phyloP scores from a whole-genome alignment of 2,797 vertebrate genomes.

The Sciurus carolinensis region DNA sequence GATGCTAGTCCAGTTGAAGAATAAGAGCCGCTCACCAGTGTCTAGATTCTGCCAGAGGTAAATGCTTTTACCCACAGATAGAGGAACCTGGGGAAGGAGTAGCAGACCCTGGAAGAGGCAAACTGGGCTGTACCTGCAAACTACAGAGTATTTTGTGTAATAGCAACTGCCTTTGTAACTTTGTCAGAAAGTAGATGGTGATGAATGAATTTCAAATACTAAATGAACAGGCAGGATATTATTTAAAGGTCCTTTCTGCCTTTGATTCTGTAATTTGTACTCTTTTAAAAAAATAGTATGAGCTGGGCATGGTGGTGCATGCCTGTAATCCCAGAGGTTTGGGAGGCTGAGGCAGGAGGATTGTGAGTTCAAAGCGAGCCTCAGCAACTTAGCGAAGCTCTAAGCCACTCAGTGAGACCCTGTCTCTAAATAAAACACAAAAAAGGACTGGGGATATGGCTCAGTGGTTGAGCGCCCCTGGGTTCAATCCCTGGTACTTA shows the following conservation, averaged over 20 bases:
- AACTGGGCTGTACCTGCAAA: not conserved
- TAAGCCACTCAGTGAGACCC: no score
- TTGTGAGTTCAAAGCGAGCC: no score
- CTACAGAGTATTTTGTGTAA: not conserved
- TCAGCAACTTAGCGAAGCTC: no score
- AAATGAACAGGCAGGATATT: not conserved
- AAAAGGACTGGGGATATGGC: no score
- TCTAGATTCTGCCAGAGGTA: not conserved
- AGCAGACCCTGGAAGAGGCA: not conserved
- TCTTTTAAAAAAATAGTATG: not conserved
- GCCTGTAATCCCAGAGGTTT: no score
- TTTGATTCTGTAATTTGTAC: slow-evolving; percentile 15
- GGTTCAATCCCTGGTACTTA: not conserved
- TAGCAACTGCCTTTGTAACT: not conserved
- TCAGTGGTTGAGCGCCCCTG: no score
- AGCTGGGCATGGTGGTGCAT: not conserved
- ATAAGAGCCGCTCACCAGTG: not conserved
- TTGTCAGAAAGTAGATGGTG: not conserved
- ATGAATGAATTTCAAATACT: slow-evolving; percentile 39
- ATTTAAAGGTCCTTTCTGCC: slow-evolving; percentile 8
- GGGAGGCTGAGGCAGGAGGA: no score
- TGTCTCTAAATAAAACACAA: no score
- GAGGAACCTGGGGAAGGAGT: no score
- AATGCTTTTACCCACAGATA: not conserved
- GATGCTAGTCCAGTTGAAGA: not conserved